Percentiles rank a stretch among this genome's conserved stretches.
phyloP scores from a whole-genome alignment of 2,888 invertebrate species.

The Andrena dorsata region DNA sequence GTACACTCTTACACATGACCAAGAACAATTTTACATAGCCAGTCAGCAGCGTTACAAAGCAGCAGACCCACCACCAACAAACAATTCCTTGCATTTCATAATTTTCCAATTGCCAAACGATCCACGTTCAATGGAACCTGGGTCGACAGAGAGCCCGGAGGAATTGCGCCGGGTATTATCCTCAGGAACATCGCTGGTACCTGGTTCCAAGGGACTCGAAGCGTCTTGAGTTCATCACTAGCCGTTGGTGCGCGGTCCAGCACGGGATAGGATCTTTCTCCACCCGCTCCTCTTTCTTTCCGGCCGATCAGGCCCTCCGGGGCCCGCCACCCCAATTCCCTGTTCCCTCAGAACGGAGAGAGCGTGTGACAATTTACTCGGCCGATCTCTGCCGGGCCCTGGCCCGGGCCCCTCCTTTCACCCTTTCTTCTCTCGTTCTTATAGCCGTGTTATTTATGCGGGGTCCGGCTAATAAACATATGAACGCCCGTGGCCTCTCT shows the following conservation, averaged over 20 bases:
- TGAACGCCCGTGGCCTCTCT: constrained; percentile 83
- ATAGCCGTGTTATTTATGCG: constrained; percentile 85
- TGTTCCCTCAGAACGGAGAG: constrained; percentile 78
- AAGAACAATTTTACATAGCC: not conserved
- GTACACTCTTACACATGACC: not conserved
- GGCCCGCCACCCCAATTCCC: constrained; percentile 76
- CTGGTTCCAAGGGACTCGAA: constrained; percentile 48
- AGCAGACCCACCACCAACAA: not conserved
- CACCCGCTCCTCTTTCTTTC: constrained; percentile 77
- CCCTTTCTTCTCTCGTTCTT: constrained; percentile 78
- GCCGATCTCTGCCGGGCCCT: constrained; percentile 78
- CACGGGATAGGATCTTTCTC: constrained; percentile 81
- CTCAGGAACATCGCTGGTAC: no score
- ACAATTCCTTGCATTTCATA: not conserved
- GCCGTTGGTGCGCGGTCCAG: constrained; percentile 71
- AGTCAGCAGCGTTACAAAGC: not conserved
- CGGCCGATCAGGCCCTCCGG: constrained; percentile 60
- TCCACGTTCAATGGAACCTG: no score
- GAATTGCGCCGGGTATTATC: no score
- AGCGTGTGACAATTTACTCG: constrained; percentile 85
- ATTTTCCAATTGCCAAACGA: not conserved
- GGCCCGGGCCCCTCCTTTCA: constrained; percentile 67
- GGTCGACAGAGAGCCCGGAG: no score
- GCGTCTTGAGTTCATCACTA: constrained; percentile 62
- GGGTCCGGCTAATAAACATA: constrained; percentile 85